Conservation (phyloP, 2,797 vertebrate genomes). For the Cossypha niveicapilla region DNA sequence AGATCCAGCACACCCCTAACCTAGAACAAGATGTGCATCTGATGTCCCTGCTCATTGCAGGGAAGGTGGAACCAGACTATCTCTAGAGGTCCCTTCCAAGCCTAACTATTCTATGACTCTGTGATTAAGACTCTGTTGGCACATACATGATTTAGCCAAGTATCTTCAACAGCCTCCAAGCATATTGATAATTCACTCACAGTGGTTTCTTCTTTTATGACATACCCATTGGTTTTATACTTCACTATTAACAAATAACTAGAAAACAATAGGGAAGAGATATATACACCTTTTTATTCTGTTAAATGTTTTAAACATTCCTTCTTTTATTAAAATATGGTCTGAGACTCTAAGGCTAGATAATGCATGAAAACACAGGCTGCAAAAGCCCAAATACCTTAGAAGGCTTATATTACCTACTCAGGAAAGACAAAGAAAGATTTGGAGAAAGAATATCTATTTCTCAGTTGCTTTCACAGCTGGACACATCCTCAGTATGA, state of each 20-base stretch:
- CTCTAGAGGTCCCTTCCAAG: not conserved
- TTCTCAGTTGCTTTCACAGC: constrained; percentile 36
- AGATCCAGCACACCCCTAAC: not conserved
- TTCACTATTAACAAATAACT: not conserved
- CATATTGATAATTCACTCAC: not conserved
- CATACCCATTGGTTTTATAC: not conserved
- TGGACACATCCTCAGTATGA: not conserved
- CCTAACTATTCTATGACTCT: not conserved
- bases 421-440: constrained; percentile 5
- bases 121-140: not conserved
- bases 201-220: not conserved
- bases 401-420: constrained; percentile 1
- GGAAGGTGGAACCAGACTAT: not conserved
- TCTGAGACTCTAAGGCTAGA: not conserved
- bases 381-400: not conserved
- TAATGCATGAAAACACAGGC: not conserved
- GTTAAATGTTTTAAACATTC: constrained; percentile 1
- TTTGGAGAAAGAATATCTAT: not conserved
- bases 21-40: not conserved
- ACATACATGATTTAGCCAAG: not conserved
- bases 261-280: not conserved
- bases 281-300: not conserved
- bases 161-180: not conserved
- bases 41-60: not conserved
- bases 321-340: not conserved